Conservation (phyloP, 2,113 vertebrate genomes). For the Micromys minutus region DNA sequence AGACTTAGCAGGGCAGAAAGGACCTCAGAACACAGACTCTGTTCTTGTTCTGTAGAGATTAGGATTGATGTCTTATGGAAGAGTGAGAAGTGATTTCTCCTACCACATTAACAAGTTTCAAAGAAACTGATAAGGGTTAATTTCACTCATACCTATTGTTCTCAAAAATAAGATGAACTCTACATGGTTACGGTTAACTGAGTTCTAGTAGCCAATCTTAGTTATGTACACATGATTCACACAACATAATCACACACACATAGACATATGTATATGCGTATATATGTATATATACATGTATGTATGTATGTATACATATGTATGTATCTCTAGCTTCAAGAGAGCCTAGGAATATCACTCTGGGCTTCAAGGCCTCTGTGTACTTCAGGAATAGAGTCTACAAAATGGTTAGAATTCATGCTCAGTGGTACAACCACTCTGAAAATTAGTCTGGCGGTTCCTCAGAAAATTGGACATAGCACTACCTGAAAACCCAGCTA, state of each 20-base stretch:
- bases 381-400: background rate
- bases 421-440: too few relatives aligned
- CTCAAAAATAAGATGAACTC: background rate
- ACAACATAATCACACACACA: background rate
- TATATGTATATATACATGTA: background rate
- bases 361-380: background rate
- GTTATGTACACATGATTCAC: background rate
- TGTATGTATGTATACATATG: background rate
- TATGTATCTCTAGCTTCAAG: constrained; percentile 29
- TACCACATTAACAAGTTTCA: background rate
- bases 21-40: background rate
- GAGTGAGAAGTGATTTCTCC: background rate
- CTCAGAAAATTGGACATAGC: too few relatives aligned
- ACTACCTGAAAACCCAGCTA: too few relatives aligned
- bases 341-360: constrained; percentile 2
- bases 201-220: background rate
- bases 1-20: background rate
- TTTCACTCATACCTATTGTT: background rate
- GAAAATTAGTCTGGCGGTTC: too few relatives aligned
- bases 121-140: background rate
- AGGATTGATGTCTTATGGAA: background rate
- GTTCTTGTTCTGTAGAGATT: background rate
- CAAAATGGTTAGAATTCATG: background rate
- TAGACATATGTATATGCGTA: background rate
- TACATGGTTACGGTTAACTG: background rate